These are phyloP conservation scores for Malurus leucopterus DNA, from an alignment of 2,797 vertebrate genomes.

Conservation along the genomic window DNA sequence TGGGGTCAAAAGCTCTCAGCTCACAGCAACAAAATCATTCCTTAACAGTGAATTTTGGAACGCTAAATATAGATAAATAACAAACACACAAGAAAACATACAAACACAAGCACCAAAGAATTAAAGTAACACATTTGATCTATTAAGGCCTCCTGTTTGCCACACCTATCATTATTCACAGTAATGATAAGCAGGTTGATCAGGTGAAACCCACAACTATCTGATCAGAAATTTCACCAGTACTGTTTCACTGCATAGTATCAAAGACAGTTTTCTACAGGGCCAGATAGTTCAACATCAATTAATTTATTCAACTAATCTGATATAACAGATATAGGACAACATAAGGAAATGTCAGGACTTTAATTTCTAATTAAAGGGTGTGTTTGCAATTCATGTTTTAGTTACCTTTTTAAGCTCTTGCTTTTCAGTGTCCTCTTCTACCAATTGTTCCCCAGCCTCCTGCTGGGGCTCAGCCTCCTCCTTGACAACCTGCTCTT, in stretches of 20 bases:
- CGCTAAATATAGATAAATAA: neutral
- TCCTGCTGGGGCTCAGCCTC: neutral
- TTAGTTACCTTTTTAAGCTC: conserved; percentile 87
- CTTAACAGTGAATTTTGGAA: neutral
- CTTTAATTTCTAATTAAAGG: neutral
- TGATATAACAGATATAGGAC: neutral
- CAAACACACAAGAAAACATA: neutral
- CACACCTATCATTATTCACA: neutral
- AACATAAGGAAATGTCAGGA: accelerated
- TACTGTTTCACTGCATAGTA: too few relatives aligned
- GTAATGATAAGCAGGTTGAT: neutral
- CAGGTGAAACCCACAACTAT: neutral
- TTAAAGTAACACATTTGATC: neutral
- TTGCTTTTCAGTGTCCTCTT: conserved; percentile 77
- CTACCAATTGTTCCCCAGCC: conserved; percentile 65
- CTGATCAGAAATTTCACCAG: neutral
- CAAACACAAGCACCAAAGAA: neutral
- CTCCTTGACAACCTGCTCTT: conserved; percentile 11
- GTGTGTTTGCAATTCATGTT: neutral
- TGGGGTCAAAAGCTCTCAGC: neutral
- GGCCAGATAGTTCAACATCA: neutral
- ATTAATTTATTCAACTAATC: neutral
- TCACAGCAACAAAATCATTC: neutral
- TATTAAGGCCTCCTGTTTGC: neutral
- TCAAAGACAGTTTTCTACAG: neutral